A percentile compares a stretch with the other conserved stretches of the same genome.
Conservation (phyloP, 2,797 vertebrate species). For the Sebastes goodei region DNA sequence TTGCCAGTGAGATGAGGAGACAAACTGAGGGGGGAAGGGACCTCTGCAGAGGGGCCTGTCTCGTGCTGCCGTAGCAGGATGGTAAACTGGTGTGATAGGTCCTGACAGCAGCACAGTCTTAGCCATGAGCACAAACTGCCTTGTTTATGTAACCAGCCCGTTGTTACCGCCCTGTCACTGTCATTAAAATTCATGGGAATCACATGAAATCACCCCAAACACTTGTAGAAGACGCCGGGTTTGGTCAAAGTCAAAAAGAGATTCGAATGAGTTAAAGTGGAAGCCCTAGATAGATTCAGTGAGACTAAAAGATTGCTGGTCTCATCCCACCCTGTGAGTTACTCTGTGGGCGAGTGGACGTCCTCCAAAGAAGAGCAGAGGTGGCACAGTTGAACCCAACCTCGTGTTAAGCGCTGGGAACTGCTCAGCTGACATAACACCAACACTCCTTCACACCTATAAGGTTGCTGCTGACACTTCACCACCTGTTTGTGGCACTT, state of each 20-base stretch:
- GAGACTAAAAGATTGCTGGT: neutral
- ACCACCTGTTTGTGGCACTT: slow-evolving; percentile 46
- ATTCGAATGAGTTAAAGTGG: slow-evolving; percentile 5
- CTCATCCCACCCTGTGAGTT: neutral
- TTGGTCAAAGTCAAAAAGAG: neutral
- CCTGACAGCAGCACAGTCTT: slow-evolving; percentile 68
- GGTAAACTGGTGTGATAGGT: slow-evolving; percentile 58
- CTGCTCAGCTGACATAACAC: slow-evolving; percentile 4
- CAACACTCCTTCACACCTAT: slow-evolving; percentile 38
- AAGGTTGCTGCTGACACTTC: slow-evolving; percentile 24
- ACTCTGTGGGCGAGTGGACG: neutral
- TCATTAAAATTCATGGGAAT: slow-evolving; percentile 60
- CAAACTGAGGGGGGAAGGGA: neutral
- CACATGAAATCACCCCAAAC: slow-evolving; percentile 39
- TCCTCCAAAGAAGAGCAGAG: neutral
- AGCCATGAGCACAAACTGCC: slow-evolving; percentile 63
- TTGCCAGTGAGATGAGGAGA: slow-evolving; percentile 17
- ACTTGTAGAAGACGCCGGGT: neutral
- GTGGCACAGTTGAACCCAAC: neutral
- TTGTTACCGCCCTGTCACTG: slow-evolving; percentile 53
- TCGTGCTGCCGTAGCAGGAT: slow-evolving; percentile 32
- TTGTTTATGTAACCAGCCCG: slow-evolving; percentile 65
- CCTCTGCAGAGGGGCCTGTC: slow-evolving; percentile 24
- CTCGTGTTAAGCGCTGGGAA: neutral
- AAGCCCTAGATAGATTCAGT: neutral